Evolutionary conservation across 2,113 vertebrate genomes (phyloP), one percentile per base, ranked within the genome.

Genomic region (Alouatta palliata): DNA sequence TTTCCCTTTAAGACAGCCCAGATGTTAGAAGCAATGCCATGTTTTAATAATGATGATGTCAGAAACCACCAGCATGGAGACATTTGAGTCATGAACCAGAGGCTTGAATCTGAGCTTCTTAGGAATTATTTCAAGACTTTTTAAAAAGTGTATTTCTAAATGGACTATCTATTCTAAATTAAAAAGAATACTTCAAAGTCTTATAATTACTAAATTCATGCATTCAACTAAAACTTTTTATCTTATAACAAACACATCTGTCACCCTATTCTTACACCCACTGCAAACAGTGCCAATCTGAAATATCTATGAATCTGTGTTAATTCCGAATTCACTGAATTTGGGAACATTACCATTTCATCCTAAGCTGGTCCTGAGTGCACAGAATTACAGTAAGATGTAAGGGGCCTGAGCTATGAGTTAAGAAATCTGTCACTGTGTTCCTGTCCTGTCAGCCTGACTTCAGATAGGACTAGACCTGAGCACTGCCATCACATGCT

Each of bases 21-120:
- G 49, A 68, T 88, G 3, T 86, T 73, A 77, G 91, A 83, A 91
- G 80, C 8, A 52, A 40, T 16, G 37, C 27, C 94, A 86, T 6
- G 8, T 93, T 88, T 91, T 92, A 95, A 66, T 49, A 93, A 80
- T 4, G 2, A 79, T 68, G 25, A 93, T 79, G 47, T 87, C 71
- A 91, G 73, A 82, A 73, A 54, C 37, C 87, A 37, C 52, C n/a
- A 45, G 19, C 32, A 25, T 40, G 25, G 40, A n/a, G 32, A 82
- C 14, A 58, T 92, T 61, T 90, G 79, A 76, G 61, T 84, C 56
- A 56, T 77, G 64, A 91, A 32, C 9, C 23, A 40, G 6, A 56
- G 47, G 4, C 25, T 83, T 58, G n/a, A 61, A 37, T 13, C 10
- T 93, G 56, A 88, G 37, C 43, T 71, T 94, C 47, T 61, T 90